Base-by-base conservation (phyloP, 2,888 invertebrate species). In the Pardosa pseudoannulata region DNA sequence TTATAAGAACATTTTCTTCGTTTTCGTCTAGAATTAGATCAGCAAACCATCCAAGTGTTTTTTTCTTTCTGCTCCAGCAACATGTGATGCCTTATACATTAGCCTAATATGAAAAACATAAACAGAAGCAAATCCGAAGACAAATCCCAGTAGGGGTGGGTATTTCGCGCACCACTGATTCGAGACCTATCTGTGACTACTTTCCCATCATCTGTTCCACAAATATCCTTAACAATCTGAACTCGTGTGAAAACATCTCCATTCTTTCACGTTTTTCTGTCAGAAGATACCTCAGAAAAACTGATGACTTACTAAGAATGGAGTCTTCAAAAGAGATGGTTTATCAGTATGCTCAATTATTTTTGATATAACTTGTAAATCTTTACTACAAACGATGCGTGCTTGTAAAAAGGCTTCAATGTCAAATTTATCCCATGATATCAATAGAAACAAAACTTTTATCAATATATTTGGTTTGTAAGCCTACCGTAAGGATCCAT, bases 191-290 rank as follows among this genome's bases (percentile, higher is more conserved):
- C 56, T 56, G 56, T 56, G 23, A 23, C 56, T 56, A 2, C 23
- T 56, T 56, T 56, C 56, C 23, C 56, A 56, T 56, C 56, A 56
- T 56, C 23, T 56, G 56, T 56, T 56, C 56, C 56, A 56, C 56
- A 56, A 56, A 56, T 56, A 56, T 56, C 56, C 56, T 56, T 11
- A 56, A 56, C 23, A 1, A 19, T 56, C 56, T 56, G 19, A 56
- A 56, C 56, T 23, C 56, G 56, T 56, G 56, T 56, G 56, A 56
- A 56, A 56, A 56, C 56, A 56, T 6, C 6, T 56, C 56, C 56
- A 56, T 19, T 56, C 56, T 56, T 23, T 56, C 56, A 56, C 56
- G 56, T 56, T 56, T 56, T 56, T 56, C 56, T 56, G 56, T 23
- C 56, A 56, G 56, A 56, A 19, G 56, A 3, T 56, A 56, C 23